Evolutionary conservation across 2,888 invertebrate genomes (phyloP).

Genomic region (Dexiosoma caninum): DNA sequence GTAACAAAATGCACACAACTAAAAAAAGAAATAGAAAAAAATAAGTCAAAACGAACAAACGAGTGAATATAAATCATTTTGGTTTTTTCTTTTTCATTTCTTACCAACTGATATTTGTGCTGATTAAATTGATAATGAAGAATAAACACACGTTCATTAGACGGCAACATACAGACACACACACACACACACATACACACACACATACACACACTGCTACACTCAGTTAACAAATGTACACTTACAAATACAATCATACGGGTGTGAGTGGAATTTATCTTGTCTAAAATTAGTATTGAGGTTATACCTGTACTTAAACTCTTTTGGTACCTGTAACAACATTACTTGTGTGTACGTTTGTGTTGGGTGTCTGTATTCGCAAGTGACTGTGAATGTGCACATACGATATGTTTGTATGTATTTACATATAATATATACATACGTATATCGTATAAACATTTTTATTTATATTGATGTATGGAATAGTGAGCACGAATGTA

Average conservation of each 20-base stretch:
- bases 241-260: background rate
- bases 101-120: conserved; percentile 34
- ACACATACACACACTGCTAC: background rate
- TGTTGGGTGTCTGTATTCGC: too few species aligned
- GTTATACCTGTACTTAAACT: conserved; percentile 45
- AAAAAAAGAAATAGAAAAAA: conserved; percentile 8
- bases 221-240: background rate
- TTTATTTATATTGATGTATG: background rate
- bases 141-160: conserved; percentile 28
- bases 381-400: background rate
- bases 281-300: conserved; percentile 52
- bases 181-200: background rate
- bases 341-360: background rate
- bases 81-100: conserved; percentile 5
- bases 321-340: conserved; percentile 34
- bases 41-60: background rate
- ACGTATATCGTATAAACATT: background rate
- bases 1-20: background rate
- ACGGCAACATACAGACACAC: background rate
- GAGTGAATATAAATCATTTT: conserved; percentile 49
- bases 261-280: conserved; percentile 17
- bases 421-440: too few species aligned
- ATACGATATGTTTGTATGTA: background rate
- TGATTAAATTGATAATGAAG: conserved; percentile 60
- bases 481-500: background rate